These are phyloP conservation scores for Drosophila gunungcola DNA, from an alignment of 1,140 invertebrate genomes.

Conservation along the genomic window DNA sequence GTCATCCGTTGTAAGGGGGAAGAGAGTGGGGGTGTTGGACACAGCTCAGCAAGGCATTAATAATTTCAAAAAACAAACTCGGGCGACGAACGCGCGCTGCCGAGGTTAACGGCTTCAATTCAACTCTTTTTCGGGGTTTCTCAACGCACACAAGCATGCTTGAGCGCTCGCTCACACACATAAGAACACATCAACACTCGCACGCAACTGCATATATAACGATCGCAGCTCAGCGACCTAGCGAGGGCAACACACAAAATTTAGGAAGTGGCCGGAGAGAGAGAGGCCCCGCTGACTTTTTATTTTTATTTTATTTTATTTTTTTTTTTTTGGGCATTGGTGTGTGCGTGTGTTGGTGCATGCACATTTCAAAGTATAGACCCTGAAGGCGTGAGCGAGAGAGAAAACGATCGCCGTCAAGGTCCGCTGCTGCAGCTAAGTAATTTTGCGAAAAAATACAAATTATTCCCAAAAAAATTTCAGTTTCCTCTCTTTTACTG, in stretches of 20 bases:
- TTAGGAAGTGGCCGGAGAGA: conserved; percentile 61
- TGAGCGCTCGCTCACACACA: background rate
- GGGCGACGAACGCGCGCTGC: conserved; percentile 77
- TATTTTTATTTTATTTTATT: background rate
- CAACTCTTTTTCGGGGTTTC: conserved; percentile 84
- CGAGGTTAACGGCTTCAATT: conserved; percentile 84
- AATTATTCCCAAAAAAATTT: conserved; percentile 41
- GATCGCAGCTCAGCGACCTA: conserved; percentile 66
- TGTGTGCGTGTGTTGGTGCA: conserved; percentile 22
- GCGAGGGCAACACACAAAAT: conserved; percentile 68
- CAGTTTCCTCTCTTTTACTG: conserved; percentile 3
- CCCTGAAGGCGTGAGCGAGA: background rate
- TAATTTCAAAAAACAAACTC: conserved; percentile 79
- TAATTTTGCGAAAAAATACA: conserved; percentile 38
- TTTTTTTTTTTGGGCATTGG: conserved; percentile 6
- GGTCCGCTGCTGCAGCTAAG: conserved; percentile 41
- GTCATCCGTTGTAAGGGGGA: background rate
- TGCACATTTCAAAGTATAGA: conserved; percentile 67
- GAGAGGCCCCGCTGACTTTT: background rate
- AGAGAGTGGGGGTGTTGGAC: too few species aligned
- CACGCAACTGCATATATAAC: background rate
- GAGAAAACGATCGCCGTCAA: conserved; percentile 21
- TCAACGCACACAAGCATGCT: conserved; percentile 21
- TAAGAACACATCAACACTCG: background rate
- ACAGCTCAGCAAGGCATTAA: conserved; percentile 42